Conservation (phyloP, 2,797 vertebrate species). For the Acestrorhynchus altus region DNA sequence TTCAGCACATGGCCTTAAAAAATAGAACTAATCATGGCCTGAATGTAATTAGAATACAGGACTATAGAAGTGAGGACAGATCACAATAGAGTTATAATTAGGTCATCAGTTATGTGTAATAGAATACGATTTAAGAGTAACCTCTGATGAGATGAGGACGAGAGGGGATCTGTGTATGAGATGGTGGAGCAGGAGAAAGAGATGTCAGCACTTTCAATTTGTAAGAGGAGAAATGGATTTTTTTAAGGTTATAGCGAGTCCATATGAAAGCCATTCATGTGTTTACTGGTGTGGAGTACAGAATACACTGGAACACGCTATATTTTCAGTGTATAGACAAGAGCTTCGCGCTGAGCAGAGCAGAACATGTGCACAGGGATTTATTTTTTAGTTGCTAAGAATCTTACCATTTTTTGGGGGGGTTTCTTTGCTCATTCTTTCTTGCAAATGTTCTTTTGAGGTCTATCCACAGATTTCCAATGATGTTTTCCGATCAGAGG, state of each 20-base stretch:
- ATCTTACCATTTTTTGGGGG: too few species aligned
- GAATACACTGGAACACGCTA: too few species aligned
- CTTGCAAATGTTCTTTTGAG: too few species aligned
- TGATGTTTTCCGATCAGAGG: too few species aligned
- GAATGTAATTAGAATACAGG: neutral
- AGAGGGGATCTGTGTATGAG: neutral
- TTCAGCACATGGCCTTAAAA: constrained; percentile 7
- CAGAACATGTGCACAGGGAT: too few species aligned
- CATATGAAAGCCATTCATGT: too few species aligned
- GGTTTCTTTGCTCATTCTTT: too few species aligned
- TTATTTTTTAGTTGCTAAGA: too few species aligned
- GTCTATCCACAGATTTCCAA: too few species aligned
- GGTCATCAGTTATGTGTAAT: constrained; percentile 12
- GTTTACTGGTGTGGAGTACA: neutral
- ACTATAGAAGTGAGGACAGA: neutral
- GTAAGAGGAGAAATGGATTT: neutral
- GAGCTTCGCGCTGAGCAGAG: too few species aligned
- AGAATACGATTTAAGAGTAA: constrained; percentile 3
- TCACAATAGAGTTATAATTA: constrained; percentile 7
- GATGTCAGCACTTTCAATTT: neutral
- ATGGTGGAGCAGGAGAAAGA: neutral
- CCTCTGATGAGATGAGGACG: neutral
- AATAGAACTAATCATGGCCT: neutral
- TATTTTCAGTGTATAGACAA: too few species aligned
- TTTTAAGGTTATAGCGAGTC: neutral